Percentiles rank a stretch among this genome's conserved stretches.
Conservation (phyloP, 2,113 vertebrate genomes). For the Gambusia affinis region DNA sequence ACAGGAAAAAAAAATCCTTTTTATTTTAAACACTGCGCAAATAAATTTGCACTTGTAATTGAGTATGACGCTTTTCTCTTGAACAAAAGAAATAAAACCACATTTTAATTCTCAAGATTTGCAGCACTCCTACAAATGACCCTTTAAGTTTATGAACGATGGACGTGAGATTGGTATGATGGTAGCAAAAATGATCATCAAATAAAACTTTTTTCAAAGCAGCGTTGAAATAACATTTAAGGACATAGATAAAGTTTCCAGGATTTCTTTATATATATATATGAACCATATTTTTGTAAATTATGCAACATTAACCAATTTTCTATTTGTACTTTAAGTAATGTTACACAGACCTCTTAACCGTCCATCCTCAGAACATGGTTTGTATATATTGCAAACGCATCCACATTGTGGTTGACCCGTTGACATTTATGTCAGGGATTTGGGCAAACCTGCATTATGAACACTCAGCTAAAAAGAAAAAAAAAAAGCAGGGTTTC, state of each 20-base stretch:
- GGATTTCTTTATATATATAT: slow-evolving; percentile 2
- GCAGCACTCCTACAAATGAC: not conserved
- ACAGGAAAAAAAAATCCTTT: slow-evolving; percentile 10
- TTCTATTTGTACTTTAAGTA: slow-evolving; percentile 21
- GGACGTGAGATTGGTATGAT: not conserved
- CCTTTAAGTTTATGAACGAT: slow-evolving; percentile 5
- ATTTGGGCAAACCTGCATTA: slow-evolving; percentile 19
- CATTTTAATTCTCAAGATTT: slow-evolving; percentile 30
- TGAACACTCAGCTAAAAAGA: not conserved
- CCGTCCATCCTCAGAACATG: slow-evolving; percentile 52
- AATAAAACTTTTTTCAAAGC: slow-evolving; percentile 5
- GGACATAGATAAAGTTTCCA: not conserved
- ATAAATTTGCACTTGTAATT: not conserved
- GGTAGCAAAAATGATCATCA: not conserved
- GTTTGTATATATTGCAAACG: slow-evolving; percentile 47
- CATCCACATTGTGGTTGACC: slow-evolving; percentile 27
- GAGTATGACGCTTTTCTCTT: slow-evolving; percentile 11
- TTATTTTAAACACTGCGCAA: not conserved
- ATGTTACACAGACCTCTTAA: slow-evolving; percentile 22
- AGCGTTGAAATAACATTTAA: slow-evolving; percentile 5
- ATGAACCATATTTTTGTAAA: slow-evolving; percentile 31
- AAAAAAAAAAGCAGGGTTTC: not conserved
- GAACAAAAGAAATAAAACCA: slow-evolving; percentile 31
- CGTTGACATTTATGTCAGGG: slow-evolving; percentile 38
- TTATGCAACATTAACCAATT: slow-evolving; percentile 28